Conservation (phyloP, 2,888 invertebrate species). For the Lampropteryx suffumata region DNA sequence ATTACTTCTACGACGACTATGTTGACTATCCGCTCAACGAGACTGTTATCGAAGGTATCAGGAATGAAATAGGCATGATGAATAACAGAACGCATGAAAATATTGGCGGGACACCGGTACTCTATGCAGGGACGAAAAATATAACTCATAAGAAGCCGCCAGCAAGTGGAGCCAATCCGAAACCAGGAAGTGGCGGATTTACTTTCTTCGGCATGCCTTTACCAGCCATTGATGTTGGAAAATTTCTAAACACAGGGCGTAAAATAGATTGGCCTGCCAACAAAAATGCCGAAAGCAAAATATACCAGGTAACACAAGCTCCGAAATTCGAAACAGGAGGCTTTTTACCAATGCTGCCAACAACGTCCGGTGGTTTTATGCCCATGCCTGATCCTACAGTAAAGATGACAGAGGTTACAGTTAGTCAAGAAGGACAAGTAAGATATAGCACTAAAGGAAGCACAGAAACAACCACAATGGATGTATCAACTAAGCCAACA, state of each 20-base stretch:
- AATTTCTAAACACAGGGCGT: conserved; percentile 81
- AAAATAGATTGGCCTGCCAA: conserved; percentile 74
- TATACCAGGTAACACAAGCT: conserved; percentile 67
- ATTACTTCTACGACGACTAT: conserved; percentile 93
- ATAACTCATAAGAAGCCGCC: conserved; percentile 50
- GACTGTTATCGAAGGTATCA: conserved; percentile 68
- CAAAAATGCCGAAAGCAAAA: conserved; percentile 61
- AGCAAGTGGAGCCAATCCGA: conserved; percentile 47
- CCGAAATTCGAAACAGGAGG: conserved; percentile 89
- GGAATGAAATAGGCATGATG: conserved; percentile 54
- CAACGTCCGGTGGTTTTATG: conserved; percentile 87
- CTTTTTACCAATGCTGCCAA: conserved; percentile 89
- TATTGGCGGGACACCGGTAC: conserved; percentile 83
- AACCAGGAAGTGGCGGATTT: conserved; percentile 84
- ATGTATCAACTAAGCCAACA: conserved; percentile 52
- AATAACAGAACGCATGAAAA: conserved; percentile 70
- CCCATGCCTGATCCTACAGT: conserved; percentile 81
- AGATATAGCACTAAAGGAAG: conserved; percentile 49
- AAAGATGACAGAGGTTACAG: conserved; percentile 48
- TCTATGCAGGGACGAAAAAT: conserved; percentile 63
- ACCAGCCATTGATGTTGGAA: conserved; percentile 87
- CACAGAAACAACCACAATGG: conserved; percentile 44
- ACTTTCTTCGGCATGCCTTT: conserved; percentile 94
- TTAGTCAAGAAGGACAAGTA: conserved; percentile 40
- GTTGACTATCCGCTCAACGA: conserved; percentile 89